These are phyloP conservation scores for Meliscaeva auricollis DNA, from an alignment of 2,888 invertebrate genomes.

Conservation along the genomic window DNA sequence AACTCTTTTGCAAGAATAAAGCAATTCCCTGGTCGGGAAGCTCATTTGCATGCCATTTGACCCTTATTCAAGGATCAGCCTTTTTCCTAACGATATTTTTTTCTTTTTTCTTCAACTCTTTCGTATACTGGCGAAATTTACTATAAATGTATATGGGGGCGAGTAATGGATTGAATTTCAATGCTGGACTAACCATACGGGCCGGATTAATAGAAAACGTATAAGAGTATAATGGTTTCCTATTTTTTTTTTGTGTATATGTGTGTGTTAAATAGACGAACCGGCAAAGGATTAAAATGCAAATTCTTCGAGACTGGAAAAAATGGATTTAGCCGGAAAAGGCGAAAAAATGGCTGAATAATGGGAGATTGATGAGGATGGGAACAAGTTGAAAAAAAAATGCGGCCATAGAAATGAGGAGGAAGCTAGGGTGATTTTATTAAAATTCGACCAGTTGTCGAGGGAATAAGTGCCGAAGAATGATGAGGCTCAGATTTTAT, in stretches of 20 bases:
- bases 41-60: constrained; percentile 75
- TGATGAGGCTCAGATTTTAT: constrained; percentile 31
- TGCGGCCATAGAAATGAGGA: constrained; percentile 39
- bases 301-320: constrained; percentile 47
- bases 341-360: constrained; percentile 54
- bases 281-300: constrained; percentile 70
- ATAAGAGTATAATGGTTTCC: constrained; percentile 42
- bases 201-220: constrained; percentile 41
- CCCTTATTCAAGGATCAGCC: constrained; percentile 64
- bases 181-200: constrained; percentile 59
- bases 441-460: constrained; percentile 12
- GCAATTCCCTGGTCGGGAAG: constrained; percentile 51
- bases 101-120: not conserved
- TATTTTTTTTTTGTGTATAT: not conserved
- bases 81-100: constrained; percentile 10
- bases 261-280: constrained; percentile 33
- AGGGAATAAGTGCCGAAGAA: constrained; percentile 12
- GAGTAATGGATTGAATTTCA: constrained; percentile 74
- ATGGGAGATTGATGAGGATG: constrained; percentile 63
- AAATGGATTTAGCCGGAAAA: constrained; percentile 43
- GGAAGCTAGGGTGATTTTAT: constrained; percentile 7
- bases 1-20: constrained; percentile 42
- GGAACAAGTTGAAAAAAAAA: constrained; percentile 1
- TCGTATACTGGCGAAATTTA: not conserved
- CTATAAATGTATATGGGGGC: constrained; percentile 7